Evolutionary conservation across 2,797 vertebrate genomes (phyloP).

Genomic region (Cetoscarus ocellatus): DNA sequence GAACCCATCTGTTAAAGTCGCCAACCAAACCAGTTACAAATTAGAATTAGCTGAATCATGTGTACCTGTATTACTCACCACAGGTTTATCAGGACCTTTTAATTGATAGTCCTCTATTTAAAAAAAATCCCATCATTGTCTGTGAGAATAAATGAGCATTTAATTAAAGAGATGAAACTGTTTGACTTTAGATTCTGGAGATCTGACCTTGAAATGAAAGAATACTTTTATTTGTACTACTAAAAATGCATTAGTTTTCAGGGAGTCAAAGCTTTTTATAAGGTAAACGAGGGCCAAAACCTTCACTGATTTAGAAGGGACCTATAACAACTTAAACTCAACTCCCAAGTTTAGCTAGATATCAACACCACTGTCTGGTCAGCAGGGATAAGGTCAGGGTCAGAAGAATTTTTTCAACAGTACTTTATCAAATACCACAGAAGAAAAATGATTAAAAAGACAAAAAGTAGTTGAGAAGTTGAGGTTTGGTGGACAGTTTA

Average conservation of each 20-base stretch:
- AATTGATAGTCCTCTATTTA: neutral
- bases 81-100: neutral
- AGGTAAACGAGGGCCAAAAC: slow-evolving; percentile 30
- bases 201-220: slow-evolving; percentile 15
- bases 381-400: neutral
- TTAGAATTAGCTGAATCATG: slow-evolving; percentile 13
- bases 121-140: too few species aligned
- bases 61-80: slow-evolving; percentile 8
- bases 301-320: slow-evolving; percentile 45
- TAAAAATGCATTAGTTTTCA: slow-evolving; percentile 10
- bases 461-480: too few species aligned
- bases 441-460: too few species aligned
- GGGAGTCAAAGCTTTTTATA: slow-evolving; percentile 27
- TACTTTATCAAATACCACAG: too few species aligned
- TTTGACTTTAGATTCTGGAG: slow-evolving; percentile 9
- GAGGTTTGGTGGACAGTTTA: too few species aligned
- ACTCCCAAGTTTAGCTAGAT: slow-evolving; percentile 6
- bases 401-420: neutral
- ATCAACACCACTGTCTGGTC: slow-evolving; percentile 11
- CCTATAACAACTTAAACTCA: slow-evolving; percentile 8
- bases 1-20: too few species aligned
- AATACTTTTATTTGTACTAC: slow-evolving; percentile 14
- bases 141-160: neutral
- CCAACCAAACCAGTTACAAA: too few species aligned
- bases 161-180: slow-evolving; percentile 4